These are phyloP conservation scores for Ploceus nigricollis DNA, from an alignment of 2,113 vertebrate species.

Conservation along the genomic window DNA sequence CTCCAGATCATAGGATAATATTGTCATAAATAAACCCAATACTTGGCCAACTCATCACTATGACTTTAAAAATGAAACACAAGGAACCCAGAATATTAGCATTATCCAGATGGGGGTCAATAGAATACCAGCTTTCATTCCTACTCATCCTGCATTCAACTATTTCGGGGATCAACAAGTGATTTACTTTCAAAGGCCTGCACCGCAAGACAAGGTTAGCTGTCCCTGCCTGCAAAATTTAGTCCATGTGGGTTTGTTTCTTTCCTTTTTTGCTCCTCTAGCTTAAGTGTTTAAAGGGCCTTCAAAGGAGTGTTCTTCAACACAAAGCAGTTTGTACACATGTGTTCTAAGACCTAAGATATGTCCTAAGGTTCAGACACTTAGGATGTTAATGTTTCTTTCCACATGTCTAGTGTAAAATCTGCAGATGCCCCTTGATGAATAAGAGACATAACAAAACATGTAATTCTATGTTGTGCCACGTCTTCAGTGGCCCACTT, in stretches of 20 bases:
- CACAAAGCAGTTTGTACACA: neutral
- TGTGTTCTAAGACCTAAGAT: neutral
- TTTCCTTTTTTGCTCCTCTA: neutral
- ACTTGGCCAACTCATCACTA: neutral
- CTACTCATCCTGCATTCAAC: neutral
- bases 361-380: neutral
- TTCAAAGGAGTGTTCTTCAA: neutral
- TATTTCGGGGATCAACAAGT: neutral
- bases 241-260: neutral
- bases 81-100: neutral
- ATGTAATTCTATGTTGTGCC: neutral
- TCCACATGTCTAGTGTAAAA: neutral
- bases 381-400: neutral
- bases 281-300: neutral
- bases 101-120: neutral
- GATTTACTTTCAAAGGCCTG: neutral
- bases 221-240: neutral
- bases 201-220: neutral
- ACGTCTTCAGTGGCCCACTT: neutral
- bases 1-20: rapidly evolving
- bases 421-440: neutral
- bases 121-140: neutral
- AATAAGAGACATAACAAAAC: neutral
- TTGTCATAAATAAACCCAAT: neutral
- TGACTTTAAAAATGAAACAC: neutral